Percentiles rank a stretch among this genome's conserved stretches.
These are phyloP conservation scores for Drosophila acutilabella DNA, from an alignment of 2,888 invertebrate species.

Conservation along the genomic window DNA sequence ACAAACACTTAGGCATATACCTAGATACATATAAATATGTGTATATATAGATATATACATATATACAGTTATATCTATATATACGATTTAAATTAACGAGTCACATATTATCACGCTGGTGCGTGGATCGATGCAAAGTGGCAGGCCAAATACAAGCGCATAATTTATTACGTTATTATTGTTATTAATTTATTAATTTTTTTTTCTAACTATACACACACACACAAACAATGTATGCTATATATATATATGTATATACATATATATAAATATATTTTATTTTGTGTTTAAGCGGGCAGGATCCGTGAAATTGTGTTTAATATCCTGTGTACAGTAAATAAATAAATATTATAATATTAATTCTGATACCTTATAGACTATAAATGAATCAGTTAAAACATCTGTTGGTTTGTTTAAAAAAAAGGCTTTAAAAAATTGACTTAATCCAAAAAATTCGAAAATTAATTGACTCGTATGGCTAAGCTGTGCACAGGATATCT, in stretches of 20 bases:
- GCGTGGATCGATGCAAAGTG: conserved; percentile 65
- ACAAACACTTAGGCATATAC: conserved; percentile 45
- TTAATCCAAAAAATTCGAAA: too few species aligned
- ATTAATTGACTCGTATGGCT: too few species aligned
- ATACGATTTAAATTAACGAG: conserved; percentile 24
- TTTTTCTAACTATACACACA: conserved; percentile 44
- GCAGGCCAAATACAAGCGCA: conserved; percentile 75
- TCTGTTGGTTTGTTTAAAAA: too few species aligned
- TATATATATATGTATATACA: conserved; percentile 36
- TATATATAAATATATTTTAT: conserved; percentile 56
- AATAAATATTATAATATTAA: neutral
- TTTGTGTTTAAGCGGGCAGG: conserved; percentile 83
- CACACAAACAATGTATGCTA: conserved; percentile 41
- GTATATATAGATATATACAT: conserved; percentile 24
- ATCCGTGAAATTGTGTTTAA: conserved; percentile 73
- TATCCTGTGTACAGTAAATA: neutral
- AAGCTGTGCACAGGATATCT: conserved; percentile 10
- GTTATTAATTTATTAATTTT: conserved; percentile 76
- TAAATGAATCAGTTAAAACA: neutral
- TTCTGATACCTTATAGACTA: neutral
- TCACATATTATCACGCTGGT: conserved; percentile 61
- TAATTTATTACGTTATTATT: conserved; percentile 76
- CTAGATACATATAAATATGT: conserved; percentile 24
- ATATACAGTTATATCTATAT: conserved; percentile 21
- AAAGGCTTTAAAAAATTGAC: too few species aligned